Conservation (phyloP, 1,140 invertebrate species). For the Aphidius gifuensis region DNA sequence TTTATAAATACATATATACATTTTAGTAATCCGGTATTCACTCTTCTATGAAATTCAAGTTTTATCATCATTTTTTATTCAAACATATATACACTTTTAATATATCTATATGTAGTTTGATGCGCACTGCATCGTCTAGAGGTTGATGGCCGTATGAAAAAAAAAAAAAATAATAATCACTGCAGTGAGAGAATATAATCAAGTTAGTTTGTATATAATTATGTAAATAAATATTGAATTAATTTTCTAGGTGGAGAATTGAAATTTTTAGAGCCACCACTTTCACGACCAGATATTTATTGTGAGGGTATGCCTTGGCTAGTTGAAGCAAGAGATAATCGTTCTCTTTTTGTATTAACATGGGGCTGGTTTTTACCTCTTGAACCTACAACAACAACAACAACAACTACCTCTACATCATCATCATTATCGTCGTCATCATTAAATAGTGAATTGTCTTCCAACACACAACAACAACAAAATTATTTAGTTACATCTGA, state of each 20-base stretch:
- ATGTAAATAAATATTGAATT: slow-evolving; percentile 21
- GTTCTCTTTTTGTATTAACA: slow-evolving; percentile 70
- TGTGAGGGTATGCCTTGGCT: slow-evolving; percentile 74
- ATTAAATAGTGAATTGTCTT: slow-evolving; percentile 55
- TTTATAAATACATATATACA: too few relatives aligned
- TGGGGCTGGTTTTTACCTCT: slow-evolving; percentile 64
- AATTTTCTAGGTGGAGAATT: slow-evolving; percentile 59
- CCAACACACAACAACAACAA: slow-evolving; percentile 48
- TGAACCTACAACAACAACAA: slow-evolving; percentile 26
- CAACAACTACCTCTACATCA: slow-evolving; percentile 51
- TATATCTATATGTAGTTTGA: too few relatives aligned
- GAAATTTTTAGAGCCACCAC: slow-evolving; percentile 60
- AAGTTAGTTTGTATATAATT: slow-evolving; percentile 5
- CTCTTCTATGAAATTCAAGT: background rate
- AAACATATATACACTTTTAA: too few relatives aligned
- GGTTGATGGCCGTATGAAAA: too few relatives aligned
- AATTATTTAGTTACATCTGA: slow-evolving; percentile 30
- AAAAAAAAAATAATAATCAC: too few relatives aligned
- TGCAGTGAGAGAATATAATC: too few relatives aligned
- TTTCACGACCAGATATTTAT: slow-evolving; percentile 61
- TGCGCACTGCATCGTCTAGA: too few relatives aligned
- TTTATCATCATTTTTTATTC: too few relatives aligned
- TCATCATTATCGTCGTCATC: slow-evolving; percentile 47
- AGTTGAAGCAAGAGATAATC: slow-evolving; percentile 69
- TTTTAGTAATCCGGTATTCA: too few relatives aligned